phyloP scores from a whole-genome alignment of 2,113 vertebrate genomes.

The Electrona antarctica region DNA sequence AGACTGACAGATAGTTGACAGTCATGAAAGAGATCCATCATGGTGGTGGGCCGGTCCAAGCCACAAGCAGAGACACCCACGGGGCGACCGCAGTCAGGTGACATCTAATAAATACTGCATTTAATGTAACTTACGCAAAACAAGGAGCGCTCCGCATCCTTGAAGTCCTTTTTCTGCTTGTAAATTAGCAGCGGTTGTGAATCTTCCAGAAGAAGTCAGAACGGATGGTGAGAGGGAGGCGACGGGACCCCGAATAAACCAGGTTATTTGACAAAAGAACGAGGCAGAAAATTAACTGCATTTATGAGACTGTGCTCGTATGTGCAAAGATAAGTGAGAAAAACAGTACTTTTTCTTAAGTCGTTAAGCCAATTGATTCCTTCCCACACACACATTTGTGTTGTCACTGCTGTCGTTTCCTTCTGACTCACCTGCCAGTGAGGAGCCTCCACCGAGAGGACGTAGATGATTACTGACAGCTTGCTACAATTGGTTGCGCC shows the following conservation, averaged over 20 bases:
- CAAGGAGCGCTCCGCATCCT: constrained; percentile 36
- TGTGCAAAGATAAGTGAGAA: background rate
- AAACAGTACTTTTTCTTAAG: background rate
- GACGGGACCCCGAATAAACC: constrained; percentile 42
- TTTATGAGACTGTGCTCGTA: background rate
- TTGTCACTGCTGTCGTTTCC: too few relatives aligned
- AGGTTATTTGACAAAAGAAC: constrained; percentile 33
- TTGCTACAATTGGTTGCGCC: too few relatives aligned
- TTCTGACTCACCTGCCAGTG: too few relatives aligned
- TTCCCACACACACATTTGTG: too few relatives aligned
- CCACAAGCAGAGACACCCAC: constrained; percentile 33
- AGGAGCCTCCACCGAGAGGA: too few relatives aligned
- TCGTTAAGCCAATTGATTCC: background rate
- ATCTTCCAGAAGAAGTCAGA: constrained; percentile 57
- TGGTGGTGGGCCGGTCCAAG: constrained; percentile 38
- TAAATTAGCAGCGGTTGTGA: constrained; percentile 64
- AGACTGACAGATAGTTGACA: constrained; percentile 49
- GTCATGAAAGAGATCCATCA: too few relatives aligned
- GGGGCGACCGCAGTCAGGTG: constrained; percentile 56
- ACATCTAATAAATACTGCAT: constrained; percentile 80
- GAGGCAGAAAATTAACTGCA: background rate
- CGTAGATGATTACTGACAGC: too few relatives aligned
- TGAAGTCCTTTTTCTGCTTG: constrained; percentile 50
- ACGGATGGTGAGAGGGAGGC: constrained; percentile 13
- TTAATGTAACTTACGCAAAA: constrained; percentile 70